These are phyloP conservation scores for Enteromius trimaculatus DNA, from an alignment of 2,797 vertebrate species.

Conservation along the genomic window DNA sequence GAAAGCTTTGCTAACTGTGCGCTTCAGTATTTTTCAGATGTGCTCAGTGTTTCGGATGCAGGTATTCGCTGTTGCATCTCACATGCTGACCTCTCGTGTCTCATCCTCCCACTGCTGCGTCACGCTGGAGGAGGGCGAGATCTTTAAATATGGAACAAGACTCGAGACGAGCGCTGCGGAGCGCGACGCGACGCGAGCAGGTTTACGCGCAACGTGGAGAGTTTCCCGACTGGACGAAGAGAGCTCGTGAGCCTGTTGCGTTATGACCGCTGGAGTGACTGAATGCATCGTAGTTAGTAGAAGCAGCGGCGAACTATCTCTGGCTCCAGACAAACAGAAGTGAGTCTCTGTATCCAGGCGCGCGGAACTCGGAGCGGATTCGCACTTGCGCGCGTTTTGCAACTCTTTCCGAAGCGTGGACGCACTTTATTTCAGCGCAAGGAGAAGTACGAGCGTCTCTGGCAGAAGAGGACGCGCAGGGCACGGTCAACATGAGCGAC, in stretches of 20 bases:
- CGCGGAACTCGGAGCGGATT: slow-evolving; percentile 22
- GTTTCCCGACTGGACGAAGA: background rate
- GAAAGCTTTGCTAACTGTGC: background rate
- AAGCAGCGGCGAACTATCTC: slow-evolving; percentile 42
- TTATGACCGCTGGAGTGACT: slow-evolving; percentile 20
- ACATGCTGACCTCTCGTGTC: slow-evolving; percentile 50
- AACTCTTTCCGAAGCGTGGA: background rate
- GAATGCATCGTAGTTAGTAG: slow-evolving; percentile 37
- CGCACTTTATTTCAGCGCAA: background rate
- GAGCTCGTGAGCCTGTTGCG: slow-evolving; percentile 47
- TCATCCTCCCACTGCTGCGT: slow-evolving; percentile 58
- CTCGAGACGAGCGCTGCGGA: slow-evolving; percentile 45
- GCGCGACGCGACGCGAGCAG: slow-evolving; percentile 10
- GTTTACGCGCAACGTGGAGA: slow-evolving; percentile 39
- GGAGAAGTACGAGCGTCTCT: background rate
- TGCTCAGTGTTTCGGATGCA: slow-evolving; percentile 2
- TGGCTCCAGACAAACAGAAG: slow-evolving; percentile 56
- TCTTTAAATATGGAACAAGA: slow-evolving; percentile 81
- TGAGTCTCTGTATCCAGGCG: slow-evolving; percentile 5
- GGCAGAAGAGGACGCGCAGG: background rate
- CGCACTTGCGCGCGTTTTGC: slow-evolving; percentile 8
- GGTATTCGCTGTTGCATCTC: slow-evolving; percentile 17
- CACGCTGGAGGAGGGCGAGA: slow-evolving; percentile 76
- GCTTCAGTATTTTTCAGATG: background rate
- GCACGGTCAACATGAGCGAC: slow-evolving; percentile 70